A percentile compares a stretch with the other conserved stretches of the same genome.
phyloP scores from a whole-genome alignment of 2,797 vertebrate species.

The Manis javanica region DNA sequence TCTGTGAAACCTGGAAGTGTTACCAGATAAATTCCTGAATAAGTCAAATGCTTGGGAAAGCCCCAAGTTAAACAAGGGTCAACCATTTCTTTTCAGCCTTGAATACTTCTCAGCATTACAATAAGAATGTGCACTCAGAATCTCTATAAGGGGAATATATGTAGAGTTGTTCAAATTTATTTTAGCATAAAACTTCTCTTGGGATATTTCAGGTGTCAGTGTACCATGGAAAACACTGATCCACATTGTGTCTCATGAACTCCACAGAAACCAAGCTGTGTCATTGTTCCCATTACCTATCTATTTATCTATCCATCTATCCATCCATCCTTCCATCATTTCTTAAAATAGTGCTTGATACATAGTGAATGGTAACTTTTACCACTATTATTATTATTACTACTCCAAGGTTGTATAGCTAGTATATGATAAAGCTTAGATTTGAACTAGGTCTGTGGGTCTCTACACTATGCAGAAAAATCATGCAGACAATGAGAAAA shows the following conservation, averaged over 20 bases:
- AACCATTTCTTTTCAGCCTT: conserved; percentile 6
- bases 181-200: conserved; percentile 1
- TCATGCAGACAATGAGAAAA: background rate
- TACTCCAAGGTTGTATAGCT: background rate
- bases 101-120: background rate
- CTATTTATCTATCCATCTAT: background rate
- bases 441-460: background rate
- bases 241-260: background rate
- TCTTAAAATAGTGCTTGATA: background rate
- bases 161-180: conserved; percentile 6
- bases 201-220: background rate
- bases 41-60: background rate
- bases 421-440: background rate
- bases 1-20: background rate
- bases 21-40: background rate
- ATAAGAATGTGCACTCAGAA: background rate
- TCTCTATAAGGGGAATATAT: background rate
- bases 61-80: background rate
- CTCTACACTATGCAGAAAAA: background rate
- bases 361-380: background rate
- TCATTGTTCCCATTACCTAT: background rate
- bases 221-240: background rate
- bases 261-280: background rate
- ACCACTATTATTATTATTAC: background rate
- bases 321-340: background rate